phyloP scores from a whole-genome alignment of 2,113 vertebrate species.

The Poeciliopsis prolifica region DNA sequence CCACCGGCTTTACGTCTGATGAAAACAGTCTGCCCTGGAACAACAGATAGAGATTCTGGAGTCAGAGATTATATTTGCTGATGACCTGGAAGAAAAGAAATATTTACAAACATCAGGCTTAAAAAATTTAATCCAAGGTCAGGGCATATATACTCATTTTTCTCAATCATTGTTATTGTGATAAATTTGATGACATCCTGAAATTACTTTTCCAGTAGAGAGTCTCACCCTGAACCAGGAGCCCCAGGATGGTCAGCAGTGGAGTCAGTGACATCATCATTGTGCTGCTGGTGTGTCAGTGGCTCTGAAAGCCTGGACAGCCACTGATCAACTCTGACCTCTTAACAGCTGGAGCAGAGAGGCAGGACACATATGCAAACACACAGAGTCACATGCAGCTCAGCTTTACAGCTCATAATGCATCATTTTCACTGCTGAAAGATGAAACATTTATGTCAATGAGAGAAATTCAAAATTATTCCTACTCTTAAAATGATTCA shows the following conservation, averaged over 20 bases:
- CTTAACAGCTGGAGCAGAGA: slow-evolving; percentile 1
- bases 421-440: too few species aligned
- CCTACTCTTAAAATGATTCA: too few species aligned
- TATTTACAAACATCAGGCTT: background rate
- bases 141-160: background rate
- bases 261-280: background rate
- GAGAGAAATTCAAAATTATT: too few species aligned
- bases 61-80: slow-evolving; percentile 15
- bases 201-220: background rate
- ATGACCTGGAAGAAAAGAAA: slow-evolving; percentile 8
- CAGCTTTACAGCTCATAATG: too few species aligned
- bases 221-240: background rate
- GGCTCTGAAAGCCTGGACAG: background rate
- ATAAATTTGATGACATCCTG: background rate
- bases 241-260: too few species aligned
- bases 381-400: too few species aligned
- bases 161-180: background rate
- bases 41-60: slow-evolving; percentile 13
- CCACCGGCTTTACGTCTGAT: background rate
- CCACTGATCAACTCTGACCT: background rate
- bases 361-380: background rate
- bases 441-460: too few species aligned
- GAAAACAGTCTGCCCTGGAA: background rate
- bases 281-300: background rate
- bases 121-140: background rate